Evolutionary conservation across 2,113 vertebrate genomes (phyloP).

Genomic region (Cygnus buccinator): DNA sequence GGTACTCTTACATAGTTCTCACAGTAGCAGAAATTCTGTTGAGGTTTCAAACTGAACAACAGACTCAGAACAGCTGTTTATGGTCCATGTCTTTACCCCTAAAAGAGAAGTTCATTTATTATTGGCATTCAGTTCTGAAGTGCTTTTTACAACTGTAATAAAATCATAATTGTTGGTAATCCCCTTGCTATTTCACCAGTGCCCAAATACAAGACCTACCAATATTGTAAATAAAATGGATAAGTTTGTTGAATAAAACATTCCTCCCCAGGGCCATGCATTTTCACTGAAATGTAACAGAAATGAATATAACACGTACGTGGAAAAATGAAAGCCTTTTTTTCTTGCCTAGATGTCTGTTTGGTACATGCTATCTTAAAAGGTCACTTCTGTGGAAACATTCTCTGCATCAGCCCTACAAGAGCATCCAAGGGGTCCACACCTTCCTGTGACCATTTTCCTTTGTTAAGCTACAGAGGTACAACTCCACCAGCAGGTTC

Average conservation of each 20-base stretch:
- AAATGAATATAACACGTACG: background rate
- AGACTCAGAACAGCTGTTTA: background rate
- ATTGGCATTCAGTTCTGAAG: background rate
- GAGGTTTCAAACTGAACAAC: background rate
- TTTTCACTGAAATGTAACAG: background rate
- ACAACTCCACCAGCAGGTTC: background rate
- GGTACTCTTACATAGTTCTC: background rate
- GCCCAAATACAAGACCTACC: background rate
- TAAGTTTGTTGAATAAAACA: background rate
- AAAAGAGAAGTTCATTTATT: background rate
- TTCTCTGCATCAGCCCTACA: background rate
- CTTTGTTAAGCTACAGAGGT: background rate
- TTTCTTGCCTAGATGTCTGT: background rate
- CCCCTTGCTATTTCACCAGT: background rate
- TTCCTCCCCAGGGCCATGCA: background rate
- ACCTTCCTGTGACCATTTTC: background rate
- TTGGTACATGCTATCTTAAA: background rate
- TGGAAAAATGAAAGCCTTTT: background rate
- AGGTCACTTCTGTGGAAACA: background rate
- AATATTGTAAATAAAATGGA: background rate
- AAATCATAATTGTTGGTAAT: background rate
- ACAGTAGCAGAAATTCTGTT: background rate
- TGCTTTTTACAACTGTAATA: constrained; percentile 6
- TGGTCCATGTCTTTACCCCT: background rate
- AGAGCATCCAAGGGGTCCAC: background rate